These are phyloP conservation scores for Decapterus maruadsi DNA, from an alignment of 2,797 vertebrate species.

Conservation along the genomic window DNA sequence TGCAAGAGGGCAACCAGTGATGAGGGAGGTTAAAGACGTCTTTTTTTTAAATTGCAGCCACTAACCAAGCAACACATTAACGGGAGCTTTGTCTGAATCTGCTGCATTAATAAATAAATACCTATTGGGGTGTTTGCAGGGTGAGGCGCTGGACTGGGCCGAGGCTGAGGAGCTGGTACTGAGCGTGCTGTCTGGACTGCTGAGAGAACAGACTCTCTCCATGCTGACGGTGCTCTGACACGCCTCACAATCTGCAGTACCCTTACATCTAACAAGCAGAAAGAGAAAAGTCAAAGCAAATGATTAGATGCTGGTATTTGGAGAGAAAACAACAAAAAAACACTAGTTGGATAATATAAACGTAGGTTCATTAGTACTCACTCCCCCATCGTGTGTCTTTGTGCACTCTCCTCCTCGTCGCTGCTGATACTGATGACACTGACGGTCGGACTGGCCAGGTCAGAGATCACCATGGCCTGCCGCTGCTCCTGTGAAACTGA, in stretches of 20 bases:
- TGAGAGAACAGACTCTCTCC: constrained; percentile 96
- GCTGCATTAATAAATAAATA: constrained; percentile 56
- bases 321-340: background rate
- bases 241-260: constrained; percentile 94
- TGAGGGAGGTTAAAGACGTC: background rate
- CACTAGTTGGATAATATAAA: background rate
- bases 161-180: constrained; percentile 95
- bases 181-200: constrained; percentile 96
- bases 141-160: constrained; percentile 92
- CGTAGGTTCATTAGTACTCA: constrained; percentile 79
- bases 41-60: too few species aligned
- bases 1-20: constrained; percentile 63
- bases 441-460: constrained; percentile 92
- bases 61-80: background rate
- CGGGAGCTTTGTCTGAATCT: background rate
- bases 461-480: constrained; percentile 90
- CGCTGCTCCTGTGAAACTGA: constrained; percentile 88
- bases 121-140: constrained; percentile 97
- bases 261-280: constrained; percentile 90
- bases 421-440: constrained; percentile 99
- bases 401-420: constrained; percentile 86
- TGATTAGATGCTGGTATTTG: background rate
- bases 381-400: constrained; percentile 90
- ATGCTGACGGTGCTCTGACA: constrained; percentile 97
- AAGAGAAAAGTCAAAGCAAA: constrained; percentile 8